A percentile compares a stretch with the other conserved stretches of the same genome.
Evolutionary conservation across 1,140 invertebrate genomes (phyloP).

Genomic region (Eumaeus atala): DNA sequence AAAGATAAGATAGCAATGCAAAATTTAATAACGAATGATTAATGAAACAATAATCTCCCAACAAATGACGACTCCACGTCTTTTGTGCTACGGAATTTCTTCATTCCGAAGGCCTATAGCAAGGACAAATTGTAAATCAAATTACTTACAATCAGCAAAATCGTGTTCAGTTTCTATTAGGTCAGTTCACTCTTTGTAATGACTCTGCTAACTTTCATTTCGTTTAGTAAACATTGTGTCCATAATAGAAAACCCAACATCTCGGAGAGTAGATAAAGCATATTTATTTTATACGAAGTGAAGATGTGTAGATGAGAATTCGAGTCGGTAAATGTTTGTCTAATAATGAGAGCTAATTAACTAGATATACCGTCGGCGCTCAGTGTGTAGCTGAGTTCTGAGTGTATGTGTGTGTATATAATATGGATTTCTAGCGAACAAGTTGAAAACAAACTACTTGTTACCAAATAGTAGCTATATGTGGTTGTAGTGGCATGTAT

Average conservation of each 20-base stretch:
- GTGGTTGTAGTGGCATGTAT: no score
- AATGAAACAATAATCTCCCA: background rate
- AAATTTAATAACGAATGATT: background rate
- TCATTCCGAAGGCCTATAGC: constrained; percentile 20
- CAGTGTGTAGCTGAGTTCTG: no score
- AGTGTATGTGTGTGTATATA: no score
- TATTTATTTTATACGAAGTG: no score
- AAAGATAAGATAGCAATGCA: no score
- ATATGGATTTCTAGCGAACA: no score
- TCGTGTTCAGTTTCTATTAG: constrained; percentile 18
- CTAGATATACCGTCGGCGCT: no score
- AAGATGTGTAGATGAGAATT: no score
- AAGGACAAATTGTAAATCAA: constrained; percentile 23
- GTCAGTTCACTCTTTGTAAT: constrained; percentile 17
- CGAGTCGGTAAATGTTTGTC: no score
- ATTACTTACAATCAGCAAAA: constrained; percentile 26
- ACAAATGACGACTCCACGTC: constrained; percentile 1
- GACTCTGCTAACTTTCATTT: constrained; percentile 19
- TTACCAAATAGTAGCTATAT: no score
- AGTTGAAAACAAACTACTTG: no score
- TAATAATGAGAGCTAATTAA: no score
- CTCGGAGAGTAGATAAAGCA: background rate
- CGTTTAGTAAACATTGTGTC: constrained; percentile 16
- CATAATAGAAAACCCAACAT: constrained; percentile 2
- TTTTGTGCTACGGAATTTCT: constrained; percentile 5